Base-by-base conservation (phyloP, 2,888 invertebrate genomes). In the Diadromus collaris region DNA sequence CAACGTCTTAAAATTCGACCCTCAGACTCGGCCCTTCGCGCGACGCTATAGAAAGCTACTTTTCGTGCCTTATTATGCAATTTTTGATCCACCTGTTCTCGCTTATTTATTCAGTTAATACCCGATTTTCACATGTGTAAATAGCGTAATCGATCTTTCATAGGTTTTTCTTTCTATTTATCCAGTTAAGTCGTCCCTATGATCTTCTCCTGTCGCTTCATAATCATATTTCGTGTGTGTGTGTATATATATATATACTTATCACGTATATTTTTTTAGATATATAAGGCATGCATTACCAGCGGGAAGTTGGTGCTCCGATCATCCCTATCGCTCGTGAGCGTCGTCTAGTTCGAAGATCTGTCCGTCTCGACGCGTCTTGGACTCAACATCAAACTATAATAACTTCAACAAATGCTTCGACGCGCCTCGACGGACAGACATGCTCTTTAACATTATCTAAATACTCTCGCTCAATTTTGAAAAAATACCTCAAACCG, bases 261-360 rank as follows among this genome's bases (percentile, higher is more conserved):
- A 54, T 44, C 64, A 54, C 60, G 68, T 78, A 64, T 75, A 74
- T 56, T 48, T 73, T 74, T 85, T 84, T 83, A 85, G 82, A 85
- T 83, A 85, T 88, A 86, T 88, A 88, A 88, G 88, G 88, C 88
- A 88, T 88, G 87, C 86, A 87, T 87, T 87, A 87, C 87, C 85
- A 84, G 85, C 85, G 84, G 85, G 85, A 85, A 85, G 86, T 87
- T 83, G 81, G 82, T 84, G 86, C 84, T 77, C 74, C 81, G 72
- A 69, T 76, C 38, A 32, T 34, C 61, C 41, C 63, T 51, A 27
- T 71, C 60, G 38, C 56, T 27, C 61, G 16, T 6, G 51, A 67
- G 21, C 32, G 44, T 44, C 54, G 21, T 51, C 32, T 32, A 51
- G 29, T 60, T 58, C 27, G 16, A 51, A 54, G 54, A 32, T 60